Evolutionary conservation across 2,888 invertebrate genomes (phyloP), one percentile per base, ranked within the genome.

Genomic region (Petrolisthes manimaculis): DNA sequence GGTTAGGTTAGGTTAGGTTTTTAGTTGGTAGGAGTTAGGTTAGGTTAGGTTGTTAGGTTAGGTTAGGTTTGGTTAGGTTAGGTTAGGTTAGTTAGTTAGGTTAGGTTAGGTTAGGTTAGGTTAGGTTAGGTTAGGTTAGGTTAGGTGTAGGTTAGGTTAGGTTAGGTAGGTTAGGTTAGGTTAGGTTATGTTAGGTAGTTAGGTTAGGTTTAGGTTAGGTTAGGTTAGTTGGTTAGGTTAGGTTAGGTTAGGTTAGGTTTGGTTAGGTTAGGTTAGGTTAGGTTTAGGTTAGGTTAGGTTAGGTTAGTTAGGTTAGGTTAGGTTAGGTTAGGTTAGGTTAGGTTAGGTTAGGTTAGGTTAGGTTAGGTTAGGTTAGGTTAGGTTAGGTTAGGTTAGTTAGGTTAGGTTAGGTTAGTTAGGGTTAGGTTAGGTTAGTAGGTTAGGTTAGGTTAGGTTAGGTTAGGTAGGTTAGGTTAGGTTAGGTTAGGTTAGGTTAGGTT

Each of bases 31-130:
- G 51, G 54, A 75, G 75, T 84, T 74, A 84, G 84, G 84, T 84
- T 84, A 84, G 84, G 84, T 84, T 84, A 84, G 84, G 83, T n/a
- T n/a, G 53, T 83, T 83, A 74, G 83, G 83, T 83, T 83, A 67
- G 67, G 84, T 84, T 84, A 75, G 84, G 84, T 51, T 84, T 75
- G 74, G 84, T 75, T 84, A 84, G 84, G 84, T 75, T 75, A 84
- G 84, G 84, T 75, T 84, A 84, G 84, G n/a, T n/a, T n/a, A n/a
- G n/a, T n/a, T n/a, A n/a, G 84, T 84, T 84, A 84, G 84, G 84
- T 84, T 84, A 84, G 84, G 84, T 84, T 84, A 84, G 84, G 84
- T 84, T 84, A 84, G 84, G 84, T 84, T 84, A 84, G 84, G 84
- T 84, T 84, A 84, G 84, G 84, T 84, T 84, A 74, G 84, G 84